Evolutionary conservation across 2,888 invertebrate species (phyloP).

Genomic region (Chrysotoxum bicinctum): DNA sequence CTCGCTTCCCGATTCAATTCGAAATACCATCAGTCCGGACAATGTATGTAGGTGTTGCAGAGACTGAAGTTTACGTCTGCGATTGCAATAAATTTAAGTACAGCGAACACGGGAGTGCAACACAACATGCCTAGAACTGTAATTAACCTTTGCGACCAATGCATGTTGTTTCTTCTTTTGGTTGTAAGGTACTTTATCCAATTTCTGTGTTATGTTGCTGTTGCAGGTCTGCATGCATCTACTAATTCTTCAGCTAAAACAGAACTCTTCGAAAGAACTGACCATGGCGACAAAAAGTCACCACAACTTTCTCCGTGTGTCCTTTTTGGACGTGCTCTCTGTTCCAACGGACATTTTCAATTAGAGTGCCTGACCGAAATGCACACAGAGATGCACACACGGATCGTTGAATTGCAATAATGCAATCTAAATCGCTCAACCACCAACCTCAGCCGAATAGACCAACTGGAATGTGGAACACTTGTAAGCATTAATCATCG

Average conservation of each 20-base stretch:
- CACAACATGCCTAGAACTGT: slow-evolving; percentile 66
- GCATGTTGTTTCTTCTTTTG: slow-evolving; percentile 62
- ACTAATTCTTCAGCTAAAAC: slow-evolving; percentile 26
- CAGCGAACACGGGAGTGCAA: slow-evolving; percentile 62
- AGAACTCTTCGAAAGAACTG: neutral
- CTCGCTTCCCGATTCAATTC: neutral
- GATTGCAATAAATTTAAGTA: slow-evolving; percentile 63
- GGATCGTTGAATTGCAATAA: slow-evolving; percentile 24
- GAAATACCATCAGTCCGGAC: slow-evolving; percentile 2
- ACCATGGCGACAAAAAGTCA: slow-evolving; percentile 63
- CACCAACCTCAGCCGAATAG: neutral
- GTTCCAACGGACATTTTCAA: slow-evolving; percentile 64
- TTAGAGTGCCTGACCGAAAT: slow-evolving; percentile 61
- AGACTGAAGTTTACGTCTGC: slow-evolving; percentile 38
- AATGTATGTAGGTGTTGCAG: slow-evolving; percentile 49
- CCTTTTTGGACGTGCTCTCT: slow-evolving; percentile 27
- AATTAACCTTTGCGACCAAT: slow-evolving; percentile 70
- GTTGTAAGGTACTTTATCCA: slow-evolving; percentile 51
- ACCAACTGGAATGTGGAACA: slow-evolving; percentile 59
- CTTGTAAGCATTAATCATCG: slow-evolving; percentile 71
- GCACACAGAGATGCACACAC: neutral
- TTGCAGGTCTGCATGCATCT: slow-evolving; percentile 48
- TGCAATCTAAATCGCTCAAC: slow-evolving; percentile 23
- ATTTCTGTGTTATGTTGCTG: slow-evolving; percentile 47
- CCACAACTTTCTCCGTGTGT: slow-evolving; percentile 45